Evolutionary conservation across 2,797 vertebrate genomes (phyloP).

Genomic region (Babyrousa celebensis): DNA sequence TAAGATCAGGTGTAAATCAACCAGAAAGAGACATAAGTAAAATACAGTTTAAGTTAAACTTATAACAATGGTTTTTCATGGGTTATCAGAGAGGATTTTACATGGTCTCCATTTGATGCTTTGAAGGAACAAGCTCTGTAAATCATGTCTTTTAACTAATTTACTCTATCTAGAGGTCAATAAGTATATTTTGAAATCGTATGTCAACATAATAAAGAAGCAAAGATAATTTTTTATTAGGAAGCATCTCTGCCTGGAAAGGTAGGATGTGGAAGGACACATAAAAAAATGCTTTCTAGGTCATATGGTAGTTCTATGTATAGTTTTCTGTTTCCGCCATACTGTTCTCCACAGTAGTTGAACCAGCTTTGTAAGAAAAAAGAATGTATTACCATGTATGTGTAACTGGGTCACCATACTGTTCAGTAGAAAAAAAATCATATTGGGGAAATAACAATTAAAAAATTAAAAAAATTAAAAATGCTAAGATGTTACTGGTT

Average conservation of each 20-base stretch:
- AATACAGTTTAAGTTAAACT: constrained; percentile 7
- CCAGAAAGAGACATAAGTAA: constrained; percentile 12
- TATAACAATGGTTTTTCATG: constrained; percentile 27
- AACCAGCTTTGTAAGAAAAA: no score
- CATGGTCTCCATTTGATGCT: not conserved
- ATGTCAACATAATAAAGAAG: not conserved
- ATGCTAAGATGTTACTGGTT: not conserved
- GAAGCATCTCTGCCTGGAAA: not conserved
- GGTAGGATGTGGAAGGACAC: not conserved
- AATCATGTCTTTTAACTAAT: not conserved
- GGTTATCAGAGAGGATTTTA: constrained; percentile 41
- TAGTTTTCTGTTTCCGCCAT: no score
- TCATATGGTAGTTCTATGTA: no score
- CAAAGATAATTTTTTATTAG: not conserved
- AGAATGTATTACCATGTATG: no score
- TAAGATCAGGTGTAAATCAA: constrained; percentile 65
- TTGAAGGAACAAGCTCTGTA: not conserved
- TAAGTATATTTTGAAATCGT: not conserved
- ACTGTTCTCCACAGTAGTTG: no score
- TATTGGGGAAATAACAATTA: no score
- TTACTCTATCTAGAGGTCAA: not conserved
- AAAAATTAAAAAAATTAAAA: not conserved
- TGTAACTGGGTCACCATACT: no score
- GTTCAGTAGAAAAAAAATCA: no score
- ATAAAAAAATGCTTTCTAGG: not conserved